Evolutionary conservation across 2,888 invertebrate species (phyloP).

Genomic region (Leuctra nigra): DNA sequence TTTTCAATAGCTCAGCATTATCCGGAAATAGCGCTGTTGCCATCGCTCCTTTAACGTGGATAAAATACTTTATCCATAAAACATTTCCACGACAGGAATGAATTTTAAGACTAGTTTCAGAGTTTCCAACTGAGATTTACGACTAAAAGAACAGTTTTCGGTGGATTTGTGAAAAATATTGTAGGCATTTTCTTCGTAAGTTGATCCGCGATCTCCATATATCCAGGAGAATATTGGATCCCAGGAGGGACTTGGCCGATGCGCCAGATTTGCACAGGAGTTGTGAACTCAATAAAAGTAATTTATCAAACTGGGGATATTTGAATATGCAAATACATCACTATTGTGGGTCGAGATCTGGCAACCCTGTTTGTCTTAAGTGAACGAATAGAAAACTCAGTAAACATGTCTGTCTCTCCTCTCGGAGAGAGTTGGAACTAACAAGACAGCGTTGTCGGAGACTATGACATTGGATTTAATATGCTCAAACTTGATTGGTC

Average conservation of each 20-base stretch:
- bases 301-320: conserved; percentile 6
- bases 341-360: too few species aligned
- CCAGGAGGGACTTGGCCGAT: not conserved
- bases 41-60: not conserved
- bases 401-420: too few species aligned
- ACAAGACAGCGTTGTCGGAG: too few species aligned
- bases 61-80: conserved; percentile 19
- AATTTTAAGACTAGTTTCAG: conserved; percentile 17
- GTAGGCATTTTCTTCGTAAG: conserved; percentile 2
- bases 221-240: not conserved
- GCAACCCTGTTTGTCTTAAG: too few species aligned
- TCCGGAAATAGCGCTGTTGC: conserved; percentile 2
- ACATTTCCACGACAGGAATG: conserved; percentile 18
- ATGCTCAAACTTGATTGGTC: too few species aligned
- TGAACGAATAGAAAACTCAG: too few species aligned
- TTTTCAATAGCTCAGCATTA: not conserved
- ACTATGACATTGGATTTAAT: too few species aligned
- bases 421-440: too few species aligned
- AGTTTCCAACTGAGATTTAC: conserved; percentile 17
- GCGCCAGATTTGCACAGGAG: conserved; percentile 2
- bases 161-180: conserved; percentile 18
- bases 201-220: conserved; percentile 1
- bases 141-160: conserved; percentile 11
- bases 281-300: conserved; percentile 10
- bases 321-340: conserved; percentile 6